Conservation (phyloP, 2,797 vertebrate genomes). For the Ptychobarbus kaznakovi region DNA sequence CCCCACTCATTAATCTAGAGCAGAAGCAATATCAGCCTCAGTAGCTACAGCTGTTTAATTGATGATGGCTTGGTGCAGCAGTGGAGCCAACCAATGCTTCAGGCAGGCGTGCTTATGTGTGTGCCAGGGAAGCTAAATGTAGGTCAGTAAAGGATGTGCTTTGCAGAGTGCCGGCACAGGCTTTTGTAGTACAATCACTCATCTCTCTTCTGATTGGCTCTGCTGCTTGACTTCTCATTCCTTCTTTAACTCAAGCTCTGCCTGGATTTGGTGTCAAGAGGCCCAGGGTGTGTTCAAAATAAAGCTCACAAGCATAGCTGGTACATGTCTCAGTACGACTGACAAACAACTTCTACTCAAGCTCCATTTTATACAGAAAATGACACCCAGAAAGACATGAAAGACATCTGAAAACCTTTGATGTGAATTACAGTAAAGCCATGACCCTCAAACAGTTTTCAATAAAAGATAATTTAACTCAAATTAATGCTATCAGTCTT, state of each 20-base stretch:
- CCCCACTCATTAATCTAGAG: slow-evolving; percentile 9
- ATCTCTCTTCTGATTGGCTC: slow-evolving; percentile 57
- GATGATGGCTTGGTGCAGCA: slow-evolving; percentile 55
- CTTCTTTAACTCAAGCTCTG: slow-evolving; percentile 44
- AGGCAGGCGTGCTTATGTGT: slow-evolving; percentile 33
- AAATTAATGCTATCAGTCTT: background rate
- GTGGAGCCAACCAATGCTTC: slow-evolving; percentile 51
- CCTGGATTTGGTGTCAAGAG: slow-evolving; percentile 36
- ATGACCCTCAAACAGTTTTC: background rate
- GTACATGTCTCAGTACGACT: slow-evolving; percentile 5
- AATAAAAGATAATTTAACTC: background rate
- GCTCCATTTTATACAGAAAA: slow-evolving; percentile 12
- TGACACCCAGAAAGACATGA: background rate
- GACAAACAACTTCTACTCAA: background rate
- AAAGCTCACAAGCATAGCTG: slow-evolving; percentile 26
- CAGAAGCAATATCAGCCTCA: slow-evolving; percentile 23
- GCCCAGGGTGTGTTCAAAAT: slow-evolving; percentile 49
- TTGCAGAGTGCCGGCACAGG: slow-evolving; percentile 50
- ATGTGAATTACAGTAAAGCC: background rate
- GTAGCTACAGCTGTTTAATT: slow-evolving; percentile 26
- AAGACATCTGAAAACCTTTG: background rate
- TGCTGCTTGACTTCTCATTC: slow-evolving; percentile 12
- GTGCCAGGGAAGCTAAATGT: slow-evolving; percentile 60
- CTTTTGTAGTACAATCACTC: slow-evolving; percentile 52
- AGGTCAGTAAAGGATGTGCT: slow-evolving; percentile 64